Evolutionary conservation across 2,888 invertebrate genomes (phyloP).

Genomic region (Macaria notata): DNA sequence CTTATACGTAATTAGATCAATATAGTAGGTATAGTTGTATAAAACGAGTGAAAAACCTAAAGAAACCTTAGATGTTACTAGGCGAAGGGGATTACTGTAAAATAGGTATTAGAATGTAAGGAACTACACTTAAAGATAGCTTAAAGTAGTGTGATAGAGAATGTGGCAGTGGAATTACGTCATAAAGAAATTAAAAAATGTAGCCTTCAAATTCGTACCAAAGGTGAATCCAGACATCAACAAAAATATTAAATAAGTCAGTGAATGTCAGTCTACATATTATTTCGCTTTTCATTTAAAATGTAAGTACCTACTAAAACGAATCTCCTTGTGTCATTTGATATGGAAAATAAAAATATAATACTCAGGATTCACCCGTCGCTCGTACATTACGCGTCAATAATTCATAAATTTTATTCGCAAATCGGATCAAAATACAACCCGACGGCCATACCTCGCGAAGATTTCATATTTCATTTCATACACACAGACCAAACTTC

Average conservation of each 20-base stretch:
- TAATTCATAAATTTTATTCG: slow-evolving; percentile 27
- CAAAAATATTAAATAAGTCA: too few species aligned
- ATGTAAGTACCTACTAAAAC: too few species aligned
- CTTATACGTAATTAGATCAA: slow-evolving; percentile 71
- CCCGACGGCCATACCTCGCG: slow-evolving; percentile 41
- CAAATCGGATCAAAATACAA: slow-evolving; percentile 43
- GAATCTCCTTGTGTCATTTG: too few species aligned
- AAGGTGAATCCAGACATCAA: slow-evolving; percentile 1
- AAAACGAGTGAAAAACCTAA: slow-evolving; percentile 82
- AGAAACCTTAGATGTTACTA: slow-evolving; percentile 70
- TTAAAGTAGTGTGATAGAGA: slow-evolving; percentile 62
- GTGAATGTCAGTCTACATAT: too few species aligned
- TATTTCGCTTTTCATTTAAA: too few species aligned
- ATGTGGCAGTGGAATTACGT: slow-evolving; percentile 42
- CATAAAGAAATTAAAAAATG: slow-evolving; percentile 3
- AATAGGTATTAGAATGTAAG: slow-evolving; percentile 59
- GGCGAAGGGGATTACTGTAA: slow-evolving; percentile 74
- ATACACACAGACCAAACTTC: slow-evolving; percentile 67
- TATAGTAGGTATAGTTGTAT: slow-evolving; percentile 77
- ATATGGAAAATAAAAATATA: too few species aligned
- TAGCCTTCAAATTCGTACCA: neutral
- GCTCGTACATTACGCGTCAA: slow-evolving; percentile 11
- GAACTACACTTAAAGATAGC: slow-evolving; percentile 79
- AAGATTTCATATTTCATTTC: slow-evolving; percentile 41
- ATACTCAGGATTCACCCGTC: slow-evolving; percentile 7